Evolutionary conservation across 2,797 vertebrate genomes (phyloP).

Genomic region (Onychomys leucogaster): DNA sequence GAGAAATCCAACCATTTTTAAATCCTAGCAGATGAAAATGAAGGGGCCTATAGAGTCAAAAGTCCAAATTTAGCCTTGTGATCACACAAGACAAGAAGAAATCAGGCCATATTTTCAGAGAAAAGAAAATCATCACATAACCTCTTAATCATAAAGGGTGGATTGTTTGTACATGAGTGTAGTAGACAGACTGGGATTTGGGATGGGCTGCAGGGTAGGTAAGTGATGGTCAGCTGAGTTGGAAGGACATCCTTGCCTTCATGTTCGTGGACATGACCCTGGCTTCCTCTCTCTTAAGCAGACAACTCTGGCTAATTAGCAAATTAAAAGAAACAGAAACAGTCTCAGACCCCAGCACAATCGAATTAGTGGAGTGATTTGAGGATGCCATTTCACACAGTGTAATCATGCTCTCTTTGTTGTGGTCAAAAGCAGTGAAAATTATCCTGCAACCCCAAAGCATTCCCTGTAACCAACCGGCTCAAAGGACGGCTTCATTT

Average conservation of each 20-base stretch:
- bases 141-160: neutral
- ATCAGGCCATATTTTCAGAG: neutral
- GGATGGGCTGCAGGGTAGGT: neutral
- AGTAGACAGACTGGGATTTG: neutral
- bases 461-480: neutral
- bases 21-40: neutral
- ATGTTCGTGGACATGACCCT: neutral
- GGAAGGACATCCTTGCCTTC: neutral
- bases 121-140: neutral
- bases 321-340: constrained; percentile 76
- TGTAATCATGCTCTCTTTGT: constrained; percentile 73
- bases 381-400: constrained; percentile 56
- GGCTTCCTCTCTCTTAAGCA: constrained; percentile 33
- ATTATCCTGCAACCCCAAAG: constrained; percentile 16
- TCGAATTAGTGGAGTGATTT: constrained; percentile 77
- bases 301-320: constrained; percentile 71
- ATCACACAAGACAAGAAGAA: neutral
- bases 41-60: neutral
- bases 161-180: neutral
- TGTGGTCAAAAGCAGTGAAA: constrained; percentile 69
- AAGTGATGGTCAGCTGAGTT: neutral
- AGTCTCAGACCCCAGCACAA: constrained; percentile 73
- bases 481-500: neutral
- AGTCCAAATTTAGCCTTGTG: neutral
- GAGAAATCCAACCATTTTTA: neutral